These are phyloP conservation scores for Aphyosemion australe DNA, from an alignment of 2,113 vertebrate genomes.

Conservation along the genomic window DNA sequence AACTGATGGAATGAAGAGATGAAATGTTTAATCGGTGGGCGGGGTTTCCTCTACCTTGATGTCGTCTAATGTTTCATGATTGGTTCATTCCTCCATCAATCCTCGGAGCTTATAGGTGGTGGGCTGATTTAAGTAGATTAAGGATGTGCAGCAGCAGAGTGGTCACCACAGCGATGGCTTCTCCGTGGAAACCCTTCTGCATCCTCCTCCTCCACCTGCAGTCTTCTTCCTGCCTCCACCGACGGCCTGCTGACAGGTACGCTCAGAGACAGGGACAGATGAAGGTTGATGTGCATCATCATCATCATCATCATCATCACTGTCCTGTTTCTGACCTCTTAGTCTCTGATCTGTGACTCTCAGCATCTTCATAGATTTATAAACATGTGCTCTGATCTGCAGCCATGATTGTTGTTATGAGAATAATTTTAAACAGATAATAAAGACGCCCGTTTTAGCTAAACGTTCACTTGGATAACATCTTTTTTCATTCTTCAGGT, in stretches of 20 bases:
- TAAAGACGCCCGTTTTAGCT: too few species aligned
- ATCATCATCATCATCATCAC: too few species aligned
- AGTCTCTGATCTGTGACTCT: slow-evolving; percentile 43
- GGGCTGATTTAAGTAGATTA: slow-evolving; percentile 71
- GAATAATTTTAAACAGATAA: too few species aligned
- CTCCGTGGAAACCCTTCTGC: slow-evolving; percentile 39
- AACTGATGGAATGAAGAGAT: slow-evolving; percentile 20
- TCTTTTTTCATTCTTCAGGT: too few species aligned
- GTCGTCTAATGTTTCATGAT: slow-evolving; percentile 14
- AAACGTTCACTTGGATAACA: too few species aligned
- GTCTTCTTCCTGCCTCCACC: slow-evolving; percentile 9
- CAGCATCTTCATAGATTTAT: too few species aligned
- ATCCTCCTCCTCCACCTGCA: slow-evolving; percentile 38
- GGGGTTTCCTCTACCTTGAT: neutral
- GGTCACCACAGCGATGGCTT: slow-evolving; percentile 53
- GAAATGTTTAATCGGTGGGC: slow-evolving; percentile 4
- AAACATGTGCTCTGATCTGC: too few species aligned
- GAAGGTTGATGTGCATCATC: neutral
- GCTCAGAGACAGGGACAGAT: neutral
- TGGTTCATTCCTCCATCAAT: slow-evolving; percentile 40
- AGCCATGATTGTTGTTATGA: too few species aligned
- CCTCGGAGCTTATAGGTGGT: slow-evolving; percentile 32
- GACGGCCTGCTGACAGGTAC: slow-evolving; percentile 41
- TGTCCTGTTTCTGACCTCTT: neutral
- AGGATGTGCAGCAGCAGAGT: neutral